These are phyloP conservation scores for Aphyosemion australe DNA, from an alignment of 2,113 vertebrate species.

Conservation along the genomic window DNA sequence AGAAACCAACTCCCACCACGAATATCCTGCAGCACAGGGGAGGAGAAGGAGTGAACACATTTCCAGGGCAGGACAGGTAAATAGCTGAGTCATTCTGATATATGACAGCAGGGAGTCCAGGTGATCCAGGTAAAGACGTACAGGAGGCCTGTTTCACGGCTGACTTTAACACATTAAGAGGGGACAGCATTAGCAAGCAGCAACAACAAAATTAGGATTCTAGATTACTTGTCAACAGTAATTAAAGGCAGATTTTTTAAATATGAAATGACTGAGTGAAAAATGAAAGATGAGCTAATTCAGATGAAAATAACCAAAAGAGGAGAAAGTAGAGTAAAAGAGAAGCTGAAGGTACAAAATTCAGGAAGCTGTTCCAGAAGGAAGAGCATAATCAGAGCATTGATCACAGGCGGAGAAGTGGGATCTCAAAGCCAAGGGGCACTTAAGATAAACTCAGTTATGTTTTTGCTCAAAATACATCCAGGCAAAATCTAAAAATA, in stretches of 20 bases:
- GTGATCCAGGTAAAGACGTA: not conserved
- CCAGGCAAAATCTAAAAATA: conserved; percentile 11
- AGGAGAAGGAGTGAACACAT: conserved; percentile 16
- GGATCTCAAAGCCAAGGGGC: conserved; percentile 29
- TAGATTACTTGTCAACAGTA: conserved; percentile 12
- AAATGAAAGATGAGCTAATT: not conserved
- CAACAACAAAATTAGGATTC: not conserved
- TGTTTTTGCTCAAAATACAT: conserved; percentile 12
- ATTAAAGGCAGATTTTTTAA: conserved; percentile 8
- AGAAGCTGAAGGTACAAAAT: conserved; percentile 6
- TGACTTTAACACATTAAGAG: too few relatives aligned
- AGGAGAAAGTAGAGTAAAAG: not conserved
- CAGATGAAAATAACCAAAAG: not conserved
- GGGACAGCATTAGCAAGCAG: too few relatives aligned
- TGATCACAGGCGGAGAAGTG: conserved; percentile 18
- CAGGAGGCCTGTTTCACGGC: too few relatives aligned
- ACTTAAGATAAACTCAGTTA: conserved; percentile 21
- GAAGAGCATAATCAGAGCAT: conserved; percentile 33
- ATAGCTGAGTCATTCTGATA: conserved; percentile 10
- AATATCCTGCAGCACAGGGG: conserved; percentile 87
- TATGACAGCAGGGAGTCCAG: conserved; percentile 4
- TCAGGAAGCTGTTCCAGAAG: conserved; percentile 21
- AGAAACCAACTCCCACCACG: conserved; percentile 95
- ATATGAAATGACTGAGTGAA: not conserved
- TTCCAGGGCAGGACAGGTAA: conserved; percentile 32